A percentile compares a stretch with the other conserved stretches of the same genome.
These are phyloP conservation scores for Cephus spinipes DNA, from an alignment of 2,888 invertebrate species.

Conservation along the genomic window DNA sequence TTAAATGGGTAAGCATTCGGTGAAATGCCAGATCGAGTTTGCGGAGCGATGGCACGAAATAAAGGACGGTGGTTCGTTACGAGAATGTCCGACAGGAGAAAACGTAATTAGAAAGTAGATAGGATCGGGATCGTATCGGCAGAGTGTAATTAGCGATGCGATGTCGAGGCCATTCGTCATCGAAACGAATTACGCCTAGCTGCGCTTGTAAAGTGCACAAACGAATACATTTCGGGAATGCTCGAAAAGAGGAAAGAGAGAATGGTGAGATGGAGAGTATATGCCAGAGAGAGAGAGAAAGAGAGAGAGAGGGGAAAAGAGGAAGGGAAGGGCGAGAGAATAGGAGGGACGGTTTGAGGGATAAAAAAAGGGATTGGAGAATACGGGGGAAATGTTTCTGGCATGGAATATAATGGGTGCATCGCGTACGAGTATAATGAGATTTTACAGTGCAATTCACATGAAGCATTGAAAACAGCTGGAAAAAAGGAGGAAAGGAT, in stretches of 20 bases:
- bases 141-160: constrained; percentile 42
- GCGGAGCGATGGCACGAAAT: neutral
- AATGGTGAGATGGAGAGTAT: neutral
- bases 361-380: constrained; percentile 25
- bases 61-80: neutral
- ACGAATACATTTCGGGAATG: constrained; percentile 52
- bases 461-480: constrained; percentile 60
- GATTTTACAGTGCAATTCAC: constrained; percentile 64
- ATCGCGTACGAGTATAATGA: constrained; percentile 62
- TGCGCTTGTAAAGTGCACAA: constrained; percentile 33
- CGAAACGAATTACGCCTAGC: constrained; percentile 46
- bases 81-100: neutral
- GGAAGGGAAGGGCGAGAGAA: constrained; percentile 9
- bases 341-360: constrained; percentile 11
- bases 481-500: constrained; percentile 39
- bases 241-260: constrained; percentile 14
- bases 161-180: constrained; percentile 36
- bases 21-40: neutral
- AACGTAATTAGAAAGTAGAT: constrained; percentile 33
- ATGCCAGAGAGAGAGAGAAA: neutral
- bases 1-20: neutral
- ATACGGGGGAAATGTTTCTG: constrained; percentile 54
- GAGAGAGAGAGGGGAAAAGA: neutral
- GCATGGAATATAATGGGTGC: constrained; percentile 57
- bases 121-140: constrained; percentile 37